A percentile compares a stretch with the other conserved stretches of the same genome.
These are phyloP conservation scores for Drosophila pachea DNA, from an alignment of 1,140 invertebrate species.

Conservation along the genomic window DNA sequence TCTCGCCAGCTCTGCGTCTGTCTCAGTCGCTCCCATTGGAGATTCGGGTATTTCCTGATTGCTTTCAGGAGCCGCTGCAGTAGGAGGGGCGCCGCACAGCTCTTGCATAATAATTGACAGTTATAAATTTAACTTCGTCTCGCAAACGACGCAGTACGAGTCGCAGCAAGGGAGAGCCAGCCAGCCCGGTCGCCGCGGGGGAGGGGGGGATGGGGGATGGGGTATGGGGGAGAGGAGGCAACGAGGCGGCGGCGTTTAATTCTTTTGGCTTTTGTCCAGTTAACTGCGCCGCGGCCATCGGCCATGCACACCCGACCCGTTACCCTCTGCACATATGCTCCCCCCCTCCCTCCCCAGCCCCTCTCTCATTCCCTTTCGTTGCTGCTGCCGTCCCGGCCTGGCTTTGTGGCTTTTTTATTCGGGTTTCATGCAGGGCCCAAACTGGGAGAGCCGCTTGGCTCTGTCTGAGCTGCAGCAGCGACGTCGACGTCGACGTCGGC, in stretches of 20 bases:
- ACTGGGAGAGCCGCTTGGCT: not conserved
- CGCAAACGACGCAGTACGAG: constrained; percentile 23
- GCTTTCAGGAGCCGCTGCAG: constrained; percentile 20
- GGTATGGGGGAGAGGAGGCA: not conserved
- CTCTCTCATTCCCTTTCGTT: not conserved
- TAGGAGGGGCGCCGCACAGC: constrained; percentile 48
- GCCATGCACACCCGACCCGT: constrained; percentile 4
- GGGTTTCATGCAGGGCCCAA: constrained; percentile 19
- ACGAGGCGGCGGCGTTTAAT: constrained; percentile 29
- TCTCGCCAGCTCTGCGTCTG: not conserved
- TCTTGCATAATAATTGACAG: constrained; percentile 79
- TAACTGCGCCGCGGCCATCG: constrained; percentile 12
- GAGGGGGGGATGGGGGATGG: not conserved
- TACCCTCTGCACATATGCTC: not conserved
- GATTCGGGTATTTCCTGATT: constrained; percentile 72
- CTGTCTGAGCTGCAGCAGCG: not conserved
- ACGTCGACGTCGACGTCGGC: not conserved
- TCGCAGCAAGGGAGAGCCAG: not conserved
- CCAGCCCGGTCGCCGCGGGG: too few relatives aligned
- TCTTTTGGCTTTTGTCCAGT: constrained; percentile 60
- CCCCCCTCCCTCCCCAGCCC: not conserved
- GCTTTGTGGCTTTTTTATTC: constrained; percentile 38
- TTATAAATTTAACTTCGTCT: constrained; percentile 73
- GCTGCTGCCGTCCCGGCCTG: not conserved
- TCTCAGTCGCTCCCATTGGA: constrained; percentile 1